These are phyloP conservation scores for Antheraea yamamai DNA, from an alignment of 2,888 invertebrate species.

Conservation along the genomic window DNA sequence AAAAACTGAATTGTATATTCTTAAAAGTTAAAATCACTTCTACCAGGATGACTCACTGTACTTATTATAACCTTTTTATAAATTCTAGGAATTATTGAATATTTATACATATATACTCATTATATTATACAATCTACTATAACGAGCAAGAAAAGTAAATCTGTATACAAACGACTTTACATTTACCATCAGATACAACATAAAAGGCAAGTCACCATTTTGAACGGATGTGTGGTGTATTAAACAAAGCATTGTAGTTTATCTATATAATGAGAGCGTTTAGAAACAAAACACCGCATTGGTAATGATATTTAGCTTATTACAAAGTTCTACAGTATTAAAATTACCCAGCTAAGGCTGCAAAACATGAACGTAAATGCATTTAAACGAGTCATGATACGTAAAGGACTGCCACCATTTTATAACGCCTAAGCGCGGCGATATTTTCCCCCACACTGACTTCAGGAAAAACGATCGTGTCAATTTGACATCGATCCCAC, in stretches of 20 bases:
- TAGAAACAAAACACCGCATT: slow-evolving; percentile 52
- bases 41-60: slow-evolving; percentile 7
- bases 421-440: slow-evolving; percentile 80
- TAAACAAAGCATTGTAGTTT: slow-evolving; percentile 74
- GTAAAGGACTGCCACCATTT: slow-evolving; percentile 80
- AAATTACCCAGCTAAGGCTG: slow-evolving; percentile 42
- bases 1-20: background rate
- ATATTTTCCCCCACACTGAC: slow-evolving; percentile 79
- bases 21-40: background rate
- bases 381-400: slow-evolving; percentile 67
- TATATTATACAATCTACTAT: background rate
- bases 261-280: slow-evolving; percentile 30
- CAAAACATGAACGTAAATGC: slow-evolving; percentile 60
- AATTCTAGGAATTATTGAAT: background rate
- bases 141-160: background rate
- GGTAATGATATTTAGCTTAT: slow-evolving; percentile 44
- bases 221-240: slow-evolving; percentile 82
- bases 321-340: slow-evolving; percentile 51
- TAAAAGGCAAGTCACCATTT: slow-evolving; percentile 84
- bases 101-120: background rate
- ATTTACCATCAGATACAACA: slow-evolving; percentile 32
- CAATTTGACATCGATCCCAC: slow-evolving; percentile 88
- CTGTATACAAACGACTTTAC: slow-evolving; percentile 5
- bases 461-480: slow-evolving; percentile 81
- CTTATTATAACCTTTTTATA: background rate